Evolutionary conservation across 1,140 invertebrate genomes (phyloP), one percentile per base, ranked within the genome.

Genomic region (Eufriesea mexicana): DNA sequence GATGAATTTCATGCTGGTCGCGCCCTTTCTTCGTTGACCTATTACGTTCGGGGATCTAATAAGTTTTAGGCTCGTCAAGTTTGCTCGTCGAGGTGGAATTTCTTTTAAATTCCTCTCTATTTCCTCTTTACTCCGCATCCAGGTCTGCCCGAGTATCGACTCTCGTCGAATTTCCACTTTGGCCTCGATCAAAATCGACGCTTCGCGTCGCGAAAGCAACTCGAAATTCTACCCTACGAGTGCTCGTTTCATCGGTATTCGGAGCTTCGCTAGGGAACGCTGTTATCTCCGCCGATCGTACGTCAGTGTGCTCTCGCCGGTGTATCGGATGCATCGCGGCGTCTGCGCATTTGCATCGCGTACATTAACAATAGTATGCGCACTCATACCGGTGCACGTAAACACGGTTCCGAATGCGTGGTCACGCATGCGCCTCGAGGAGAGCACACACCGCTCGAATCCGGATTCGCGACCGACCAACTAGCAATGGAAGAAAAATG

Each of bases 401-500:
- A 57, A 25, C 67, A 42, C 12, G 66, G 23, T 20, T 59, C 75
- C 77, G 59, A 66, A 59, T 62, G 55, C 74, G 68, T 82, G 85
- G 73, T 74, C 79, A 79, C 87, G 86, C 87, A 88, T 88, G 87
- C 87, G 87, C 76, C 49, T 28, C 61, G 35, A 49, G 42, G 59
- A 57, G 25, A 78, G 74, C 35, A 35, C 35, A 35, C 35, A 35
- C 51, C 61, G 62, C 55, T 88, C 75, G 83, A 83, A 85, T 85
- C 84, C 84, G 86, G 75, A 87, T 87, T 81, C 81, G 61, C 84
- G 70, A 64, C 67, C 73, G 68, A 25, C 28, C 73, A 25, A 18
- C 86, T 55, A 80, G 73, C 62, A 70, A 87, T 74, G 87, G 77
- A 77, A 79, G 81, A 85, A 89, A 87, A 84, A 87, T 84, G 88